Evolutionary conservation across 1,140 invertebrate genomes (phyloP).

Genomic region (Macrobrachium rosenbergii): DNA sequence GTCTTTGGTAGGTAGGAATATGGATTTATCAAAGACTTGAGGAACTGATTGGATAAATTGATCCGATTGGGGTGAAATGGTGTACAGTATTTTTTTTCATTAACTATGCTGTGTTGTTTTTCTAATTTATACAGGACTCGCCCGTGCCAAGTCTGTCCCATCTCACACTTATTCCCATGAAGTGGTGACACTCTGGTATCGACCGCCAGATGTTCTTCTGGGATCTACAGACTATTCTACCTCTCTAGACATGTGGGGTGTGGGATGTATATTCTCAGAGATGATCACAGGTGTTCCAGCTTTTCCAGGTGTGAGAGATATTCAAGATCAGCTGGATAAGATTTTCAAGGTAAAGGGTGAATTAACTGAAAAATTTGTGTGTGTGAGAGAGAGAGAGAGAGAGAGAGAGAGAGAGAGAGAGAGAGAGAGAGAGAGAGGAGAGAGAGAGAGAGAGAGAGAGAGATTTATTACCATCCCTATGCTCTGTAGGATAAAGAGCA

Average conservation of each 20-base stretch:
- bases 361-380: not conserved
- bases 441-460: no score
- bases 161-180: constrained; percentile 97
- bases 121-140: constrained; percentile 75
- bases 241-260: constrained; percentile 93
- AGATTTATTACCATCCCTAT: no score
- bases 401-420: no score
- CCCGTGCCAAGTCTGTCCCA: constrained; percentile 95
- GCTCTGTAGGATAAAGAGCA: no score
- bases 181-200: constrained; percentile 87
- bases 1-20: no score
- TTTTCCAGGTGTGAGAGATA: constrained; percentile 95
- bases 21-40: no score
- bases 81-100: not conserved
- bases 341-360: constrained; percentile 85
- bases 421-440: not conserved
- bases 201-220: constrained; percentile 96
- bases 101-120: not conserved
- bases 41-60: not conserved
- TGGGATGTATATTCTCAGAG: constrained; percentile 98
- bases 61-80: not conserved
- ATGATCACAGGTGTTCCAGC: constrained; percentile 97
- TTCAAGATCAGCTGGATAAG: constrained; percentile 95
- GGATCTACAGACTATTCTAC: constrained; percentile 97
- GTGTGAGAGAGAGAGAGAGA: not conserved